A percentile compares a stretch with the other conserved stretches of the same genome.
Evolutionary conservation across 2,888 invertebrate genomes (phyloP).

Genomic region (Yponomeuta malinellus): DNA sequence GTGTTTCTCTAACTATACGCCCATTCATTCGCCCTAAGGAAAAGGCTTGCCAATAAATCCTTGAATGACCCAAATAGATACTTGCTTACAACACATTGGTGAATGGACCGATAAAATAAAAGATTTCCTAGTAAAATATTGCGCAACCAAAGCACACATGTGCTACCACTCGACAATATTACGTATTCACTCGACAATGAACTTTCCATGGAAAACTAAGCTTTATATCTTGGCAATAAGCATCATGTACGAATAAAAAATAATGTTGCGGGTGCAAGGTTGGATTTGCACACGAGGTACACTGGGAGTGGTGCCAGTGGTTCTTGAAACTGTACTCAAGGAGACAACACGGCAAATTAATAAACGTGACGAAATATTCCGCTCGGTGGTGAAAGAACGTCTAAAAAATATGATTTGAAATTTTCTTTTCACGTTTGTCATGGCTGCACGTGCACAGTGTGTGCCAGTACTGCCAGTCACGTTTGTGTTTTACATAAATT

Average conservation of each 20-base stretch:
- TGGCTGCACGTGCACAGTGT: no score
- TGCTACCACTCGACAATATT: background rate
- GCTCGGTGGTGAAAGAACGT: background rate
- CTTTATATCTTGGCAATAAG: background rate
- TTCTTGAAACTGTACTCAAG: constrained; percentile 13
- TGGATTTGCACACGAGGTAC: constrained; percentile 2
- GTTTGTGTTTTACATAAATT: no score
- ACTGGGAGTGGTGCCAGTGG: constrained; percentile 13
- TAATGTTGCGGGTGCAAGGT: constrained; percentile 1
- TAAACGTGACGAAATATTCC: constrained; percentile 12
- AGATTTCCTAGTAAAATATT: constrained; percentile 12
- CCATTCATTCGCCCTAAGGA: no score
- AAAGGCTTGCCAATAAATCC: background rate
- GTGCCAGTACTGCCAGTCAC: no score
- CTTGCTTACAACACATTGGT: background rate
- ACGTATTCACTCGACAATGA: background rate
- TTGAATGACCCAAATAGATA: background rate
- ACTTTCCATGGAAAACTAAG: background rate
- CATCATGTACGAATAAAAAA: background rate
- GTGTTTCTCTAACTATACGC: no score
- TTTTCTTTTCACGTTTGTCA: no score
- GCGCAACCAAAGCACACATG: constrained; percentile 11
- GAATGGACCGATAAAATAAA: constrained; percentile 8
- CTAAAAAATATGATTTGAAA: no score
- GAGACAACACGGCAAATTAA: constrained; percentile 12